Evolutionary conservation across 2,888 invertebrate species (phyloP).

Genomic region (Pseudococcus longispinus): DNA sequence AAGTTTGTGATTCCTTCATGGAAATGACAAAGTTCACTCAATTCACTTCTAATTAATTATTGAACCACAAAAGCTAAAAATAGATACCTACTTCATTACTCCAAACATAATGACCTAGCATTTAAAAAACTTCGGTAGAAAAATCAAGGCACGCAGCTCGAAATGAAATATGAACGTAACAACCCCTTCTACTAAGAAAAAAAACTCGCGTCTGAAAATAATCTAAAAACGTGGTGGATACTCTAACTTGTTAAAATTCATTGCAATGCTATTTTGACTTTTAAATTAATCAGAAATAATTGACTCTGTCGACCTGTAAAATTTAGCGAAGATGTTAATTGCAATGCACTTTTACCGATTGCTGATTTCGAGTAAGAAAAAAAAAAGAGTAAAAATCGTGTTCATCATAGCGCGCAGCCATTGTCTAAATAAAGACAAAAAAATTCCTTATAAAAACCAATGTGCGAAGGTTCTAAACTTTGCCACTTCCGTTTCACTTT

Average conservation of each 20-base stretch:
- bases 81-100: too few species aligned
- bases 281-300: conserved; percentile 54
- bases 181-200: neutral
- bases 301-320: conserved; percentile 50
- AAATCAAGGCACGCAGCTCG: too few species aligned
- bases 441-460: conserved; percentile 11
- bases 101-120: too few species aligned
- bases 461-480: conserved; percentile 3
- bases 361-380: neutral
- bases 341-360: conserved; percentile 17
- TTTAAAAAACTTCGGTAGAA: too few species aligned
- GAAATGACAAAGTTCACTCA: too few species aligned
- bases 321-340: conserved; percentile 51
- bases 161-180: too few species aligned
- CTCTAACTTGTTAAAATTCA: neutral
- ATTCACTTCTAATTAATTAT: too few species aligned
- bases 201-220: neutral
- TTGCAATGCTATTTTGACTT: conserved; percentile 45
- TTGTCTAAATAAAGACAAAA: neutral
- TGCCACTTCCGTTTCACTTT: neutral
- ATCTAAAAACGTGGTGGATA: neutral
- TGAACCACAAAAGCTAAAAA: too few species aligned
- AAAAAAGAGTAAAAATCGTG: neutral
- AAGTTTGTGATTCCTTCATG: too few species aligned
- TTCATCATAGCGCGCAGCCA: neutral